phyloP scores from a whole-genome alignment of 2,797 vertebrate species.

The Pipistrellus kuhlii region DNA sequence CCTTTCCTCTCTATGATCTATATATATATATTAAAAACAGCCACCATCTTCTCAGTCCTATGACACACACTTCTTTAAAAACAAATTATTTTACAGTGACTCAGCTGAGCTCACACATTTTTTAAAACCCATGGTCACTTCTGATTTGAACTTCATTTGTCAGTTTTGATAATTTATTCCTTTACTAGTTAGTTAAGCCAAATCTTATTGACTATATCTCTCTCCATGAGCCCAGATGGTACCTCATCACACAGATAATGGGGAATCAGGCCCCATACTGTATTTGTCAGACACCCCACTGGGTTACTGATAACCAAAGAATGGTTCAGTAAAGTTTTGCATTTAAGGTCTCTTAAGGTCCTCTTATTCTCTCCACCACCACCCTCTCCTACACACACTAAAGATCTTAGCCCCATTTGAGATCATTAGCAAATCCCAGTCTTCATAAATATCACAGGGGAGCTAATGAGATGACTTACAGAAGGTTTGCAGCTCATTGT shows the following conservation, averaged over 20 bases:
- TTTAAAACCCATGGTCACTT: conserved; percentile 55
- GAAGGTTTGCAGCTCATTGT: conserved; percentile 1
- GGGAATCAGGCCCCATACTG: conserved; percentile 65
- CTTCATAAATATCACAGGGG: conserved; percentile 71
- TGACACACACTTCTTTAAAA: not conserved
- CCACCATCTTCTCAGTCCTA: not conserved
- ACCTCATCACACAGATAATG: conserved; percentile 58
- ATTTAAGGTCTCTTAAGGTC: conserved; percentile 61
- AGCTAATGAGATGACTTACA: conserved; percentile 67
- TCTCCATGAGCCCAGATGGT: conserved; percentile 71
- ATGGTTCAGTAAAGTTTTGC: conserved; percentile 61
- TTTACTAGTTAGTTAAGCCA: conserved; percentile 72
- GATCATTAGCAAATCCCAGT: conserved; percentile 63
- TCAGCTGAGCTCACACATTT: conserved; percentile 48
- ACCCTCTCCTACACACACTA: not conserved
- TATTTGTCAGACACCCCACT: conserved; percentile 59
- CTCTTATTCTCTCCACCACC: not conserved
- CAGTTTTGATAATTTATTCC: conserved; percentile 71
- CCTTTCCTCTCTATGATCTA: too few relatives aligned
- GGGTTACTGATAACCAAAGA: conserved; percentile 70
- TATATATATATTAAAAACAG: not conserved
- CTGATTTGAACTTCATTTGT: conserved; percentile 60
- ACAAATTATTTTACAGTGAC: conserved; percentile 39
- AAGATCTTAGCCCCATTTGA: conserved; percentile 66
- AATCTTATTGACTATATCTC: conserved; percentile 41